Conservation (phyloP, 1,140 invertebrate species). For the Harlomillsia oculata region DNA sequence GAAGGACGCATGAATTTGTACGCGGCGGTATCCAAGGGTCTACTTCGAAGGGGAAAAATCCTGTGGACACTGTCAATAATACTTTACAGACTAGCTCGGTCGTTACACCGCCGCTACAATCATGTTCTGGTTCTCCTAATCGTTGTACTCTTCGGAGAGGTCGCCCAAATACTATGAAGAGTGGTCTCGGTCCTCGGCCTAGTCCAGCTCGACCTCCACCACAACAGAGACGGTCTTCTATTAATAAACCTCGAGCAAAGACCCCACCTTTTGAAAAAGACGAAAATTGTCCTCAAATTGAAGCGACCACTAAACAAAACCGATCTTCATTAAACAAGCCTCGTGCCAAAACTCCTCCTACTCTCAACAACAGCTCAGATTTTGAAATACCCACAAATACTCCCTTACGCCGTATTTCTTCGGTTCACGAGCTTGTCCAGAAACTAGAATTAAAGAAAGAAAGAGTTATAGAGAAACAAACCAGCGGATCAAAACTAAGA, state of each 20-base stretch:
- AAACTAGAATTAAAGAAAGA: slow-evolving; percentile 10
- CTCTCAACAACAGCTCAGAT: background rate
- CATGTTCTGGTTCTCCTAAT: slow-evolving; percentile 15
- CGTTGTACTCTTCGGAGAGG: slow-evolving; percentile 31
- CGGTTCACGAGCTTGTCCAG: slow-evolving; percentile 29
- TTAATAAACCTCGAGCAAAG: too few relatives aligned
- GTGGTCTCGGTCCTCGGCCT: slow-evolving; percentile 21
- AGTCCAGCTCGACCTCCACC: slow-evolving; percentile 21
- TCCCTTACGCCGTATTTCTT: slow-evolving; percentile 25
- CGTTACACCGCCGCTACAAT: background rate
- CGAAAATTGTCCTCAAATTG: too few relatives aligned
- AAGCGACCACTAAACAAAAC: too few relatives aligned
- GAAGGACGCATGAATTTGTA: slow-evolving; percentile 14
- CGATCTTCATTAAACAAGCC: background rate
- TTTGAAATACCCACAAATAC: slow-evolving; percentile 1
- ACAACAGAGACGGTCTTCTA: too few relatives aligned
- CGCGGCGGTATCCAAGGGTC: background rate
- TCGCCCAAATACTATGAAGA: slow-evolving; percentile 29
- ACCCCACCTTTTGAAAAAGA: too few relatives aligned
- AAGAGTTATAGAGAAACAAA: background rate
- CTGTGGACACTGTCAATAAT: background rate
- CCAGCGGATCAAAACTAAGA: background rate
- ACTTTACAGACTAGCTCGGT: too few relatives aligned
- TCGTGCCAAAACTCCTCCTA: background rate
- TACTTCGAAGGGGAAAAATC: slow-evolving; percentile 5